Evolutionary conservation across 2,797 vertebrate genomes (phyloP).

Genomic region (Molossus molossus): DNA sequence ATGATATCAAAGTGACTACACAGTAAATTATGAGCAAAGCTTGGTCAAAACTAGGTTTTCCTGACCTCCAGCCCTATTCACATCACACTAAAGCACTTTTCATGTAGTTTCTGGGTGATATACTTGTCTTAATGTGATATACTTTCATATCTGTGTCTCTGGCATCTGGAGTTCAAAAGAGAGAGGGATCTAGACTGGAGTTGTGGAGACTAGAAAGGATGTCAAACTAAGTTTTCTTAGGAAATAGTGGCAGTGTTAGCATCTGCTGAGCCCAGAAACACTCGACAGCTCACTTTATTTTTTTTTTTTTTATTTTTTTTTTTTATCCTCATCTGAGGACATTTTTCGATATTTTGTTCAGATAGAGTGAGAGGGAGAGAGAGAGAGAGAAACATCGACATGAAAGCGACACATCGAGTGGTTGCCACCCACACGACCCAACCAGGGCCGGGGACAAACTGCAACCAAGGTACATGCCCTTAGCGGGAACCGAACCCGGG

Average conservation of each 20-base stretch:
- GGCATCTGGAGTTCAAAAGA: slow-evolving; percentile 32
- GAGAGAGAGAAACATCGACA: too few relatives aligned
- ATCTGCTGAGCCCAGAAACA: background rate
- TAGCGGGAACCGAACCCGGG: too few relatives aligned
- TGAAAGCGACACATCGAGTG: too few relatives aligned
- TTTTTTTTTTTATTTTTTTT: too few relatives aligned
- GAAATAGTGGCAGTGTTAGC: background rate
- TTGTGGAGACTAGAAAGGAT: background rate
- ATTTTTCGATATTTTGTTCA: too few relatives aligned
- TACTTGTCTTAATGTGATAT: background rate
- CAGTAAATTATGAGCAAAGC: background rate
- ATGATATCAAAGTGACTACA: background rate
- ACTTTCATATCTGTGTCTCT: background rate
- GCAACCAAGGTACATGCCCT: too few relatives aligned
- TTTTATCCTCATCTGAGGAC: too few relatives aligned
- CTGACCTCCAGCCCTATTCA: background rate
- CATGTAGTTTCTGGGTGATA: background rate
- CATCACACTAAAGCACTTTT: background rate
- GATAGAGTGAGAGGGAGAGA: too few relatives aligned
- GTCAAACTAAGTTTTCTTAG: background rate
- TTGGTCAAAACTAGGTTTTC: background rate
- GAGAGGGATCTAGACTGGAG: background rate
- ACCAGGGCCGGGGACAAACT: too few relatives aligned
- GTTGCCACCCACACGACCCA: too few relatives aligned
- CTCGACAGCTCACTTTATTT: background rate